Evolutionary conservation across 2,888 invertebrate species (phyloP), one percentile per base, ranked within the genome.

Genomic region (Caenorhabditis sp.): DNA sequence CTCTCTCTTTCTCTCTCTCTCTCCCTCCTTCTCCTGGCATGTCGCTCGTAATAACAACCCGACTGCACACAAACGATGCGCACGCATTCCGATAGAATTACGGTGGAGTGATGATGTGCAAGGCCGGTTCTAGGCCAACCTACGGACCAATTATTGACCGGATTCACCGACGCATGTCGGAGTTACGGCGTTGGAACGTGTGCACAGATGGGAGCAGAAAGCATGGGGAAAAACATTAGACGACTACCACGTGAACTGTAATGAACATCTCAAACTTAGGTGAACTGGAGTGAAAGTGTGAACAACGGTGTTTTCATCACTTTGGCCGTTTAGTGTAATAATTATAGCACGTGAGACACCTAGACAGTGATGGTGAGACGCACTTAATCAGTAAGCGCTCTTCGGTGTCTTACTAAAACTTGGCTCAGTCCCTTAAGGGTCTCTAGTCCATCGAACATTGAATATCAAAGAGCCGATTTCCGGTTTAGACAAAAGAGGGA

Each of bases 61-160:
- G 61, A 46, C 71, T 71, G 61, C 71, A 71, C 61, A 71, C 55
- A 53, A 62, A 61, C 48, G 71, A 61, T 71, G 61, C 71, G 68
- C 62, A 61, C 71, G 61, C 50, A 61, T 71, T 62, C 71, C 61
- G 52, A 68, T 68, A 32, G 68, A 68, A 68, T 58, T 68, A 68
- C 50, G 26, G 35, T 48, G 43, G 66, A 55, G 63, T 39, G 41
- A 45, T 45, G 58, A 66, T 66, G 66, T 66, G 56, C 56, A 66
- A 66, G 58, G 66, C 66, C 56, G 58, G 66, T 65, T 56, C 58
- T 56, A 52, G 39, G 48, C 52, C 35, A 11, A 37, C n/a, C 22
- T 13, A 46, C 45, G 65, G 65, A 35, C 65, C 65, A 66, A 66
- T 66, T 66, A 66, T 32, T 30, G 26, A 27, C 37, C 43, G 26